A percentile compares a stretch with the other conserved stretches of the same genome.
These are phyloP conservation scores for Dryomyza anilis DNA, from an alignment of 2,888 invertebrate species.

Conservation along the genomic window DNA sequence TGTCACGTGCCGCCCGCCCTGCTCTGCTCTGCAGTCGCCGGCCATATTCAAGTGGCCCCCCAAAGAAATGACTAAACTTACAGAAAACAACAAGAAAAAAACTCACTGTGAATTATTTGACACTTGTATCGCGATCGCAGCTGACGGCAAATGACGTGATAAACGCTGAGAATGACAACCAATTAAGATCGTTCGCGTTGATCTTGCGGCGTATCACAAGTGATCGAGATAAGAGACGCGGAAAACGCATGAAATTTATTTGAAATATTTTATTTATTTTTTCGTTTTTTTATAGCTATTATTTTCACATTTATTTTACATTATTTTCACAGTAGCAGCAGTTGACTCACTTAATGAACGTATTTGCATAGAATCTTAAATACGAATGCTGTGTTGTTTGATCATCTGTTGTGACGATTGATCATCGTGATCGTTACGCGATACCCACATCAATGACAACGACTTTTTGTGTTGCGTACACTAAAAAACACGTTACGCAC, in stretches of 20 bases:
- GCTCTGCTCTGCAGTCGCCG: background rate
- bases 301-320: background rate
- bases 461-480: background rate
- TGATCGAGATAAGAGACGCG: too few species aligned
- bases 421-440: slow-evolving; percentile 8
- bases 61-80: background rate
- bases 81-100: background rate
- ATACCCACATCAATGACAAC: slow-evolving; percentile 5
- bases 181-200: slow-evolving; percentile 6
- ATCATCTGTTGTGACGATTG: background rate
- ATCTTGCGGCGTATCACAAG: background rate
- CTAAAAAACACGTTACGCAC: background rate
- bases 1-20: background rate
- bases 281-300: background rate
- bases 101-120: slow-evolving; percentile 3
- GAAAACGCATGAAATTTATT: too few species aligned
- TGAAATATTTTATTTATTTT: too few species aligned
- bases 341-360: too few species aligned
- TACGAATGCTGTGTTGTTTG: background rate
- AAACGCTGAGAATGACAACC: slow-evolving; percentile 18
- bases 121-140: slow-evolving; percentile 14
- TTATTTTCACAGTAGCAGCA: slow-evolving; percentile 31
- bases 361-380: too few species aligned
- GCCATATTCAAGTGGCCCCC: background rate
- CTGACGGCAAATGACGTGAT: slow-evolving; percentile 21